Evolutionary conservation across 2,888 invertebrate species (phyloP), one percentile per base, ranked within the genome.

Genomic region (Diogma glabrata): DNA sequence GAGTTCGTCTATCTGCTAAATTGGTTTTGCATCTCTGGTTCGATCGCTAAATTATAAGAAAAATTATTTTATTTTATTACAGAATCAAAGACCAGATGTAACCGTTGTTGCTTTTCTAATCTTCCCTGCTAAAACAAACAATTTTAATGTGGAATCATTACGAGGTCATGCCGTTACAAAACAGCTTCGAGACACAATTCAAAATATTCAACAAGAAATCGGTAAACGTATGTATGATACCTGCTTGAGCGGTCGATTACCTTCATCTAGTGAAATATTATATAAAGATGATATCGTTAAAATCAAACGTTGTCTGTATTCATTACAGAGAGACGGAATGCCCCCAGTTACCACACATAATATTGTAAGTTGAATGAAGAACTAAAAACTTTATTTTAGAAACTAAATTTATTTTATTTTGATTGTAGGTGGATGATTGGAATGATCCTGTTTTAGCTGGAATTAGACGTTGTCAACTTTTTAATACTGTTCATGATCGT

Each of bases 281-380:
- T 75, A 79, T 43, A 91, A 94, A 64, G 94, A 96, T 19, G 97
- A 99, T 66, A 77, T 88, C 22, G 93, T 97, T 0, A 86, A 94
- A 62, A 79, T 99, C 30, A 99, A 99, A 73, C 79, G 97, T 12
- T 99, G 97, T 72, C 84, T 99, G 58, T 97, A 85, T 71, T 86
- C 93, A 17, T 71, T 91, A 55, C 89, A 94, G 70, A 73, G 95
- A 50, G 86, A 86, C 56, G 82, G 84, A 0, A 73, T 99, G 55
- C 99, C 99, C 2, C 99, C 99, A 0, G 84, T 99, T 52, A 99
- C 97, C 47, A 99, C 99, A 0, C 99, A 99, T 64, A 99, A 99
- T 67, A 84, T 99, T 6, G n/a, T n/a, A n/a, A n/a, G n/a, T n/a
- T n/a, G n/a, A n/a, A n/a, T 30, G n/a, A 30, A 6, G 5, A 30